Base-by-base conservation (phyloP, 2,888 invertebrate species). In the Aporophyla nigra region DNA sequence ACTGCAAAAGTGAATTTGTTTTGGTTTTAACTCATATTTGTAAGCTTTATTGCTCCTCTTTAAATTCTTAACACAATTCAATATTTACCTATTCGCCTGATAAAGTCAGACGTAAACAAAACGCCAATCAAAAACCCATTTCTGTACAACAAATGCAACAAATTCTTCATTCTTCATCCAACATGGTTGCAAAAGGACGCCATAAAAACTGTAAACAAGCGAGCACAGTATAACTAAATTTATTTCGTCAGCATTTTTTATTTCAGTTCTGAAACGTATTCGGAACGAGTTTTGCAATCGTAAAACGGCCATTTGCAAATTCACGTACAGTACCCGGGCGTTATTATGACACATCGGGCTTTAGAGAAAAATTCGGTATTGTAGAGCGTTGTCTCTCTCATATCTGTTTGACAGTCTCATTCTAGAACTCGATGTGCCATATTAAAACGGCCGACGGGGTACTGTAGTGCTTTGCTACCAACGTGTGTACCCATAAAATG, bases 401-500 rank as follows among this genome's bases (percentile, higher is more conserved):
- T 51, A 6, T 0, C 14, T 49, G 12, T 49, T 5, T 53, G 56
- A 51, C 19, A 33, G 6, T 27, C 61, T 9, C 43, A 33, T 14
- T 62, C 61, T 54, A 51, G 5, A 19, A 10, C 6, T 24, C 33
- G 2, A 53, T 6, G 51, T 6, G 5, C 5, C 69, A n/a, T n/a
- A 51, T 67, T 10, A 46, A 59, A 59, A 33, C 12, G 33, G 19
- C 27, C 3, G 5, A 7, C 7, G 9, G 27, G 43, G 7, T 53
- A 53, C 10, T 49, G 24, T n/a, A 46, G 16, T 33, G n/a, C 12
- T 43, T 21, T 21, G n/a, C 33, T 72, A 83, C 87, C 80, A 78
- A 80, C 87, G 86, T 83, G 83, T 86, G 80, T 87, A 85, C 62
- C 43, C 87, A 91, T 92, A 91, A 92, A 92, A 92, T 88, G 88